These are phyloP conservation scores for Psittacus erithacus DNA, from an alignment of 2,113 vertebrate genomes.

Conservation along the genomic window DNA sequence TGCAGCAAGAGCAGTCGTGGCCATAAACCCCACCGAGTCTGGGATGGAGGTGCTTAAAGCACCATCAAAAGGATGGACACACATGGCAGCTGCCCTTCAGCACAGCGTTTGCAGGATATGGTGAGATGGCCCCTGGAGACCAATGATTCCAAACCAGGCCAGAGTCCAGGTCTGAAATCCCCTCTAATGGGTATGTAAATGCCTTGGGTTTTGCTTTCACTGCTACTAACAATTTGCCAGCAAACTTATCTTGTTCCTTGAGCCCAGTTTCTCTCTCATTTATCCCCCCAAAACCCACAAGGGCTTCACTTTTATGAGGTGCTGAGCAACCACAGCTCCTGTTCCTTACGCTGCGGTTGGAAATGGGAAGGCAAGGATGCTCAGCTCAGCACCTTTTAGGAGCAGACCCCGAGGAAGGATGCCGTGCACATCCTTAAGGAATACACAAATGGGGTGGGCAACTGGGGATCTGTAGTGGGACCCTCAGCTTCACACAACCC, in stretches of 20 bases:
- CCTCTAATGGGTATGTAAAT: background rate
- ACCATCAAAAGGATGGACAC: background rate
- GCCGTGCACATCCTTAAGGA: accelerated
- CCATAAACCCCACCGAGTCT: background rate
- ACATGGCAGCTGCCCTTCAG: background rate
- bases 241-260: background rate
- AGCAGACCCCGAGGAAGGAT: background rate
- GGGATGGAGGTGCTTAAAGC: background rate
- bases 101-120: accelerated
- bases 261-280: background rate
- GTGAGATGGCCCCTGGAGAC: background rate
- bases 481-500: background rate
- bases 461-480: background rate
- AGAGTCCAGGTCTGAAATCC: background rate
- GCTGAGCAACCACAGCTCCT: constrained; percentile 41
- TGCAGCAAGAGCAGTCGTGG: background rate
- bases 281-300: background rate
- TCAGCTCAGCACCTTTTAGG: background rate
- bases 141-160: background rate
- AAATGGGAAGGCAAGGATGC: background rate
- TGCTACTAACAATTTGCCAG: background rate
- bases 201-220: background rate
- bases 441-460: background rate
- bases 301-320: background rate
- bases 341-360: background rate